Percentiles rank a stretch among this genome's conserved stretches.
Evolutionary conservation across 2,888 invertebrate species (phyloP).

Genomic region (Noctua janthe): DNA sequence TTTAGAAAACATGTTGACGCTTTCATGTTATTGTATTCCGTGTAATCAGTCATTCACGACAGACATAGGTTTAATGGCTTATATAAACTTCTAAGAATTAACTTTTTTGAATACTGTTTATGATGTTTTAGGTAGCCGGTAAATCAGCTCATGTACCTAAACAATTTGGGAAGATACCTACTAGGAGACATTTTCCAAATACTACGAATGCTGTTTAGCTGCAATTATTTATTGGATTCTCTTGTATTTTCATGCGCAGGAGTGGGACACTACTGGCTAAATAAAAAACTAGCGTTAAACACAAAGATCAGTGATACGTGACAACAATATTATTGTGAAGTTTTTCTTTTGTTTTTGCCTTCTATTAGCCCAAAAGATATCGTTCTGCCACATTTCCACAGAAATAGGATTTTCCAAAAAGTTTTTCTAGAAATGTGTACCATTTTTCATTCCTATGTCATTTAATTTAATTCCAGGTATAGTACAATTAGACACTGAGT

Average conservation of each 20-base stretch:
- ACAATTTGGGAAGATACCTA: background rate
- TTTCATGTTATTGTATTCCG: constrained; percentile 22
- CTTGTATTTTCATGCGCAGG: background rate
- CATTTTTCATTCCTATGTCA: background rate
- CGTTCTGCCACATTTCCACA: no score
- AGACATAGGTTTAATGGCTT: constrained; percentile 14
- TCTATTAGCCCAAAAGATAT: background rate
- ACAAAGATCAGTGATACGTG: background rate
- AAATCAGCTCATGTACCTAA: constrained; percentile 9
- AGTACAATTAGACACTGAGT: background rate
- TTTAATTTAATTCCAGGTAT: background rate
- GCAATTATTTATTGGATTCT: background rate
- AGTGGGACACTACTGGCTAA: background rate
- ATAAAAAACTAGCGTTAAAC: background rate
- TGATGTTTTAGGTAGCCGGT: background rate
- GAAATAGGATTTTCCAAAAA: background rate
- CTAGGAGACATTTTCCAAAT: background rate
- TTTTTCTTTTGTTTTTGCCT: background rate
- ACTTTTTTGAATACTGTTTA: constrained; percentile 14
- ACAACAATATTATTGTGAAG: background rate
- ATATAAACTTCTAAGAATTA: constrained; percentile 24
- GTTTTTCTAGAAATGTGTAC: background rate
- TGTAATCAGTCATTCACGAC: constrained; percentile 48
- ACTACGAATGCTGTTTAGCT: background rate
- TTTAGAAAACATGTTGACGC: constrained; percentile 42